Base-by-base conservation (phyloP, 2,888 invertebrate genomes). In the Sarcophaga subvicina region DNA sequence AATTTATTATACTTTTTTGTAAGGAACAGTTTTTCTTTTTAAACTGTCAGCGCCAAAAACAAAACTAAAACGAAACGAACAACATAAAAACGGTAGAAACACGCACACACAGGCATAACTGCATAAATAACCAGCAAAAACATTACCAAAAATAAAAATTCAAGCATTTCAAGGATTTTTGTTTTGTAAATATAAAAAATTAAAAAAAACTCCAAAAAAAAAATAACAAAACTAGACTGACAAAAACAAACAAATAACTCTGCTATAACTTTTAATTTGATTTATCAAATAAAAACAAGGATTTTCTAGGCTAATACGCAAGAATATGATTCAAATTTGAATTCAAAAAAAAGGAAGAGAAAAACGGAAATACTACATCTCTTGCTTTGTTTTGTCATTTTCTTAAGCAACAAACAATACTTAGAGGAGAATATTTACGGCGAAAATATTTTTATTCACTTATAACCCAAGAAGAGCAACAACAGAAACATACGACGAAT, bases 91-190 rank as follows among this genome's bases (percentile, higher is more conserved):
- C 27, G 22, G 49, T 12, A 54, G 17, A 77, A 80, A 84, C 76
- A 83, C 69, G 37, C 82, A 82, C 86, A 84, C 84, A 79, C 81
- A 85, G 72, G 79, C 86, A 78, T 22, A 17, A 37, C 8, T 37
- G 37, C 37, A 37, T 37, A 37, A 37, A 37, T 37, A 37, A 17
- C 70, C 25, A 73, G 25, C 54, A 45, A 63, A 76, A 25, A 72
- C 62, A 69, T 27, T 62, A 66, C 37, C 22, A 75, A 27, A 66
- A 66, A 27, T 37, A 37, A 67, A 6, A 37, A 67, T 3, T 14
- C 12, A 14, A 54, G 12, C 4, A 14, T 45, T 45, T 67, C 45
- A 67, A 20, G 67, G n/a, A n/a, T 67, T 67, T 45, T 37, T 66
- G 3, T 37, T 37, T 37, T 37, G 37, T 37, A 62, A 67, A 27